Evolutionary conservation across 2,113 vertebrate genomes (phyloP).

Genomic region (Danionella cerebrum): DNA sequence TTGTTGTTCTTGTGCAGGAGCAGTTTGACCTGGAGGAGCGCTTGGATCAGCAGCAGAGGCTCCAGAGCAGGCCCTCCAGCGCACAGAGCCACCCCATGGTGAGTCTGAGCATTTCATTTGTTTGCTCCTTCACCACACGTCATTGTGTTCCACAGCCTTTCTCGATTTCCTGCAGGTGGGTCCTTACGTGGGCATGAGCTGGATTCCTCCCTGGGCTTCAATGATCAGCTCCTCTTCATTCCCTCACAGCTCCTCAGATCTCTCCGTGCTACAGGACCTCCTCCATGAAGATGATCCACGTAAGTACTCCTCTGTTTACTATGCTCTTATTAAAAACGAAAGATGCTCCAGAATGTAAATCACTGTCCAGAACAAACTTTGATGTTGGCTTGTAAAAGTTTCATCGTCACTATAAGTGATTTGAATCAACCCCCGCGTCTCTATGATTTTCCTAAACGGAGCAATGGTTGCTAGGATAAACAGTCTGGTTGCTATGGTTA

Average conservation of each 20-base stretch:
- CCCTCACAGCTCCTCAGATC: neutral
- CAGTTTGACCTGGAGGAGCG: slow-evolving; percentile 61
- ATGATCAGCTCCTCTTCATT: slow-evolving; percentile 24
- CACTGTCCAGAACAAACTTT: no score
- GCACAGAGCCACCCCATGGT: no score
- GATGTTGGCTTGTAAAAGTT: no score
- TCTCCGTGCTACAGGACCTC: slow-evolving; percentile 19
- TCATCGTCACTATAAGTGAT: no score
- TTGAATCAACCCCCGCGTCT: no score
- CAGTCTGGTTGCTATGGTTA: no score
- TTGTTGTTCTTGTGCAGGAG: slow-evolving; percentile 40
- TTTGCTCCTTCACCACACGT: neutral
- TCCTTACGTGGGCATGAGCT: slow-evolving; percentile 43
- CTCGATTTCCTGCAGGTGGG: slow-evolving; percentile 33
- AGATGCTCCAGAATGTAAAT: no score
- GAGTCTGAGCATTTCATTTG: no score
- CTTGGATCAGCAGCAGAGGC: slow-evolving; percentile 29
- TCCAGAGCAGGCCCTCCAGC: neutral
- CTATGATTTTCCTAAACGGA: no score
- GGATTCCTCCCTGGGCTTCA: slow-evolving; percentile 50
- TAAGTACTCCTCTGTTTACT: neutral
- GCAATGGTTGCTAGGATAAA: no score
- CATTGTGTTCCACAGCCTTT: neutral
- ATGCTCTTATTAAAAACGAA: no score
- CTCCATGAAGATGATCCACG: slow-evolving; percentile 9